Percentiles rank a stretch among this genome's conserved stretches.
These are phyloP conservation scores for Menidia beryllina DNA, from an alignment of 2,113 vertebrate genomes.

Conservation along the genomic window DNA sequence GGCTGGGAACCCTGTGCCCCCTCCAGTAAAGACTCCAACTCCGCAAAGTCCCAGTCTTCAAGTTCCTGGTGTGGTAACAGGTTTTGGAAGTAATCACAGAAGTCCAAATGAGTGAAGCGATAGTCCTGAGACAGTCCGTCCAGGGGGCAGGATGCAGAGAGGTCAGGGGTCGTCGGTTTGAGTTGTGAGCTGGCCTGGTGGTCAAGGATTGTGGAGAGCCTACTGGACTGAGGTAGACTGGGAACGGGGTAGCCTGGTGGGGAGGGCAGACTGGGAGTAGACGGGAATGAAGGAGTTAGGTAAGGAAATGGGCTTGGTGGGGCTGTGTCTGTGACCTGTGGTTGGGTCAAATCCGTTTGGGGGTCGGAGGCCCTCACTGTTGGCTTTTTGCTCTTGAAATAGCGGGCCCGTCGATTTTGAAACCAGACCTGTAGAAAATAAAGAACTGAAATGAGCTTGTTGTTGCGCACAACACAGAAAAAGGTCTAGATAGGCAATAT, in stretches of 20 bases:
- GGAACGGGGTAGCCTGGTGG: slow-evolving; percentile 36
- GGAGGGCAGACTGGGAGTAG: background rate
- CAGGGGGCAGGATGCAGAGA: background rate
- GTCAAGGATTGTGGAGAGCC: slow-evolving; percentile 27
- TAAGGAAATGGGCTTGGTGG: background rate
- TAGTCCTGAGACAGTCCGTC: background rate
- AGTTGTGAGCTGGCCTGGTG: background rate
- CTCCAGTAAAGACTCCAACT: slow-evolving; percentile 32
- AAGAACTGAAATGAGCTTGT: background rate
- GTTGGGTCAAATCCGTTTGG: background rate
- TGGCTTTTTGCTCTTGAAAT: slow-evolving; percentile 83
- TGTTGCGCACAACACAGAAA: background rate
- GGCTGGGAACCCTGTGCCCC: background rate
- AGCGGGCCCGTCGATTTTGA: slow-evolving; percentile 87
- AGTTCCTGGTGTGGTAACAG: background rate
- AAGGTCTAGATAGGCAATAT: background rate
- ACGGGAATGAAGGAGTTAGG: background rate
- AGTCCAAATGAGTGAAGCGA: slow-evolving; percentile 11
- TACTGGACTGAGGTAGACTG: slow-evolving; percentile 52
- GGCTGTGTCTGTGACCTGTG: background rate
- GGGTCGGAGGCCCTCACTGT: slow-evolving; percentile 1
- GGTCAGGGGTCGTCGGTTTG: slow-evolving; percentile 7
- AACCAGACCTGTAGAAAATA: slow-evolving; percentile 87
- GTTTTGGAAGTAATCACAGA: background rate
- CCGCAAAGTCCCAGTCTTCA: slow-evolving; percentile 36